These are phyloP conservation scores for Myotis brandtii DNA, from an alignment of 2,113 vertebrate species.

Conservation along the genomic window DNA sequence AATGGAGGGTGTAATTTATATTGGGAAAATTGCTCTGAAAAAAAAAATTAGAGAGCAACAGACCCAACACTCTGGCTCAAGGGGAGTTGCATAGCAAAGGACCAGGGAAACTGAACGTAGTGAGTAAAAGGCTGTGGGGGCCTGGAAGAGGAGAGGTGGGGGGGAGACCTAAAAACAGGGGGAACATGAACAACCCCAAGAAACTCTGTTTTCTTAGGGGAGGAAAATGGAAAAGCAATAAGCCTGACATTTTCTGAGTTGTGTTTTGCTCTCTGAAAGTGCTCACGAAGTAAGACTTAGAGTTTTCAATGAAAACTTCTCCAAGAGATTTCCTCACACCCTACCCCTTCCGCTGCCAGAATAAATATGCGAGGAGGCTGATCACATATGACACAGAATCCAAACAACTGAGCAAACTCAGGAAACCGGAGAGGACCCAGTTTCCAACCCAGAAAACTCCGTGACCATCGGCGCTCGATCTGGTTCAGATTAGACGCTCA, in stretches of 20 bases:
- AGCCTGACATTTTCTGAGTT: background rate
- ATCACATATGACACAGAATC: background rate
- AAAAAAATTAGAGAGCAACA: slow-evolving; percentile 12
- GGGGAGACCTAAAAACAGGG: background rate
- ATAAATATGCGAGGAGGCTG: background rate
- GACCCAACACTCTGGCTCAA: background rate
- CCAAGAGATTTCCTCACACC: background rate
- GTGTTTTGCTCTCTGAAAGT: slow-evolving; percentile 29
- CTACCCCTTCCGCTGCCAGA: background rate
- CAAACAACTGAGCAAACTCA: slow-evolving; percentile 32
- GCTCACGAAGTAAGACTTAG: background rate
- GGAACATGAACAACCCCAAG: background rate
- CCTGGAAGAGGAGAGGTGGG: no score
- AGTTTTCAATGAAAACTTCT: slow-evolving; percentile 8
- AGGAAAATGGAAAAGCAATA: background rate
- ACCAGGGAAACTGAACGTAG: background rate
- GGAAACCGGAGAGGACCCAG: background rate
- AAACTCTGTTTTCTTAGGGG: background rate
- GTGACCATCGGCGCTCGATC: background rate
- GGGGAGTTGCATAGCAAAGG: slow-evolving; percentile 32
- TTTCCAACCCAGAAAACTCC: background rate
- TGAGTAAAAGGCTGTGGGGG: background rate
- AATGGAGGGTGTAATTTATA: slow-evolving; percentile 76
- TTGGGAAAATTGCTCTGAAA: slow-evolving; percentile 64
- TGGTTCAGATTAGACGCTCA: background rate